A percentile compares a stretch with the other conserved stretches of the same genome.
phyloP scores from a whole-genome alignment of 2,113 vertebrate species.

The Onychorhynchus coronatus region DNA sequence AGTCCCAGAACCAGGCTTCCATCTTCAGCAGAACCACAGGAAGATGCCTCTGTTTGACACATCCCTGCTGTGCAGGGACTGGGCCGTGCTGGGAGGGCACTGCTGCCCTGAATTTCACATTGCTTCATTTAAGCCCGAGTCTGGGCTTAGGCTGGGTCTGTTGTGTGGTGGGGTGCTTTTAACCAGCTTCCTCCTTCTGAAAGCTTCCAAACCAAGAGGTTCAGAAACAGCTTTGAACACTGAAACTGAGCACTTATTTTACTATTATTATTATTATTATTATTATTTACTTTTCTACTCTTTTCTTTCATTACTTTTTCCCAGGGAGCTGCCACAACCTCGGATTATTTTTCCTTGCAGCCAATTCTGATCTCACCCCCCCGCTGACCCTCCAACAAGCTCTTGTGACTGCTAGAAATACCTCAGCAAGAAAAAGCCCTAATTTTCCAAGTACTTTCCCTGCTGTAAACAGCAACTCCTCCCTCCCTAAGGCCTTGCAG shows the following conservation, averaged over 20 bases:
- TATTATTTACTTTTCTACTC: background rate
- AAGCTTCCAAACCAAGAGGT: background rate
- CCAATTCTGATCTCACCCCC: background rate
- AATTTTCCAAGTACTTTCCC: background rate
- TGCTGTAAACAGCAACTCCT: background rate
- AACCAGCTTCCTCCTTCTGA: background rate
- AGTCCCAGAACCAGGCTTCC: background rate
- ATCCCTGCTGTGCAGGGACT: background rate
- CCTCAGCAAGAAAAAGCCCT: background rate
- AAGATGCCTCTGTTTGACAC: background rate
- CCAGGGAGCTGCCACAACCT: background rate
- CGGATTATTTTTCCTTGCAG: background rate
- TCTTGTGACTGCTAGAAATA: background rate
- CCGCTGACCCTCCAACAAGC: background rate
- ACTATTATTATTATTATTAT: background rate
- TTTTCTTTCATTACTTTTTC: fast-evolving
- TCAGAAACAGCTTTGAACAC: background rate
- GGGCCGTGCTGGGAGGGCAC: background rate
- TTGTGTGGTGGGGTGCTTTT: background rate
- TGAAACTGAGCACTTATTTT: background rate
- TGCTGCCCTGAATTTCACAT: background rate
- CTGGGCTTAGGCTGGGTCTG: background rate
- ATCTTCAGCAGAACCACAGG: background rate
- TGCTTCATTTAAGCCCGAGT: constrained; percentile 6
- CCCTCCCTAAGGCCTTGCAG: background rate